Base-by-base conservation (phyloP, 2,797 vertebrate genomes). In the Manis pentadactyla region DNA sequence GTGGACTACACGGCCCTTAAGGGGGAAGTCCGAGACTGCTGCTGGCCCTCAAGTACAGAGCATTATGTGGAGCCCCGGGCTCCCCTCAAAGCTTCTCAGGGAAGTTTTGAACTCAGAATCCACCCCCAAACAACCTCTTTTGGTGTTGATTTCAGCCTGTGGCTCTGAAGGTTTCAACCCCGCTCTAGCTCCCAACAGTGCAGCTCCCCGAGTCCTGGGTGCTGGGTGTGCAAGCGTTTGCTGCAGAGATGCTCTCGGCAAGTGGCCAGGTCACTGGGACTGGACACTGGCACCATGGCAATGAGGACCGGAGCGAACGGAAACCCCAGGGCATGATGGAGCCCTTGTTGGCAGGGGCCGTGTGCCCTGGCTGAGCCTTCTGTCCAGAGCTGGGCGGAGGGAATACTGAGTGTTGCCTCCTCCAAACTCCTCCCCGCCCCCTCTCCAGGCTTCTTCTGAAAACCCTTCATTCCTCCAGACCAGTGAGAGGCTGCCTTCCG, bases 341-440 rank as follows among this genome's bases (percentile, higher is more conserved):
- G 3, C 1, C 13, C 11, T 42, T 53, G 23, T 27, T 13, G 13
- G 29, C 27, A 13, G 27, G 3, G 39, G 1, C 2, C 18, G 2
- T 15, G 7, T 25, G 21, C 12, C 46, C 86, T 18, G 13, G 21
- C 7, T 1, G 23, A 66, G 46, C 25, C 25, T 71, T 74, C 68
- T 73, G 31, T 75, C 7, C 17, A 57, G 78, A 63, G 51, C 15
- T 7, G 29, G 57, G 13, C 71, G 25, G 19, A 82, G 25, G 14
- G 19, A 3, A 13, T 2, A 42, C 23, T 55, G 25, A 23, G 10
- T 15, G 37, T 23, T 46, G 13, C 42, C 0, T 29, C 17, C 63
- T n/a, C 23, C 0, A 0, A 18, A 15, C 18, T 1, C 5, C 21
- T 27, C 15, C 14, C 11, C 29, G 11, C n/a, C 5, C 10, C 34